Base-by-base conservation (phyloP, 1,140 invertebrate species). In the Drosophila leontia region DNA sequence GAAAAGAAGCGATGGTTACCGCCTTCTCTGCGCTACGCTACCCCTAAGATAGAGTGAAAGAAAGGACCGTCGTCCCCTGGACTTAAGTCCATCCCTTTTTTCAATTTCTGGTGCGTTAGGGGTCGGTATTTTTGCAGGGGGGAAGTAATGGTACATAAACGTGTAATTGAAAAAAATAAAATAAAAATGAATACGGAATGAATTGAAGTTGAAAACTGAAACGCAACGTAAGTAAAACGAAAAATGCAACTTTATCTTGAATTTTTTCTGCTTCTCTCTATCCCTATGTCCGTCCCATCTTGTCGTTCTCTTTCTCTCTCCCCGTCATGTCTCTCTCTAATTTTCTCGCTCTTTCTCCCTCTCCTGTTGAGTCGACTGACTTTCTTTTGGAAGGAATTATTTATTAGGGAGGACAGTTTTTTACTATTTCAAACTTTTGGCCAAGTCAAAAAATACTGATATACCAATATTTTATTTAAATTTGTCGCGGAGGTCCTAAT, bases 41-140 rank as follows among this genome's bases (percentile, higher is more conserved):
- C 65, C 78, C 78, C 72, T 77, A 81, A 55, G 42, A 48, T 17
- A 71, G 44, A 64, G 60, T 23, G 60, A 45, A 78, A 53, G 60
- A 45, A 78, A 58, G 42, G n/a, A 44, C 15, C 39, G n/a, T 44
- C 50, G 69, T 61, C 56, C 55, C 55, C 44, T 35, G 64, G 51
- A 62, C 47, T n/a, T 53, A 51, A 45, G 45, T 63, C 68, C 67
- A 75, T 68, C 75, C 80, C 63, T 75, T 45, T 34, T 35, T 42
- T 23, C 57, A 41, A 45, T 51, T 60, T 44, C 55, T 37, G 53
- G 34, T 55, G 41, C 39, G 39, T 57, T 75, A 45, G 59, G 78
- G 60, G 58, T 69, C 57, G 61, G 61, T 75, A 45, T 48, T 61
- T 41, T 65, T 67, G 35, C 44, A 34, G 51, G 56, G 50, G 58